These are phyloP conservation scores for Hypocryptadius cinnamomeus DNA, from an alignment of 2,113 vertebrate species.

Conservation along the genomic window DNA sequence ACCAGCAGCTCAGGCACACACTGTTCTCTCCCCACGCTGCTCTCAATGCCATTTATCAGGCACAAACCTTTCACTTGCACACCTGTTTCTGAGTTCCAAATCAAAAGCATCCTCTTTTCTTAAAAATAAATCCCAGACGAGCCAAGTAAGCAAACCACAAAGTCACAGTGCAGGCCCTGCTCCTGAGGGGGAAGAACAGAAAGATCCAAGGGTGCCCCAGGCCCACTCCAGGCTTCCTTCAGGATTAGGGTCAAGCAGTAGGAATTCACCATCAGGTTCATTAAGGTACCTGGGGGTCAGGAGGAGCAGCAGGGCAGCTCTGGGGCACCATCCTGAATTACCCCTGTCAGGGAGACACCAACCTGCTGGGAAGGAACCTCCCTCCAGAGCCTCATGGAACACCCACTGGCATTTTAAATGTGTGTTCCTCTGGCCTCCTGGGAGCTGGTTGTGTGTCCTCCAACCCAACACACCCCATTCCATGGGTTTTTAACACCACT, in stretches of 20 bases:
- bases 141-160: background rate
- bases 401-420: background rate
- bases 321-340: background rate
- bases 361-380: background rate
- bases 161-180: background rate
- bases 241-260: background rate
- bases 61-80: background rate
- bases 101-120: background rate
- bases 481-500: background rate
- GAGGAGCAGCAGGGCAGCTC: background rate
- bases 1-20: background rate
- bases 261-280: background rate
- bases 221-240: background rate
- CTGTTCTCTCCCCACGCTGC: background rate
- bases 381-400: background rate
- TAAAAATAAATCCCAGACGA: background rate
- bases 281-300: background rate
- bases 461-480: too few relatives aligned
- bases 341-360: rapidly evolving
- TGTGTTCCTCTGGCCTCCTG: background rate
- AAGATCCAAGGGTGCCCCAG: background rate
- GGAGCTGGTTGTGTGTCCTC: background rate
- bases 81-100: background rate
- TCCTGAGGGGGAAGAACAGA: background rate
- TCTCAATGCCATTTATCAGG: background rate